Conservation (phyloP, 2,797 vertebrate genomes). For the Harpagifer antarcticus region DNA sequence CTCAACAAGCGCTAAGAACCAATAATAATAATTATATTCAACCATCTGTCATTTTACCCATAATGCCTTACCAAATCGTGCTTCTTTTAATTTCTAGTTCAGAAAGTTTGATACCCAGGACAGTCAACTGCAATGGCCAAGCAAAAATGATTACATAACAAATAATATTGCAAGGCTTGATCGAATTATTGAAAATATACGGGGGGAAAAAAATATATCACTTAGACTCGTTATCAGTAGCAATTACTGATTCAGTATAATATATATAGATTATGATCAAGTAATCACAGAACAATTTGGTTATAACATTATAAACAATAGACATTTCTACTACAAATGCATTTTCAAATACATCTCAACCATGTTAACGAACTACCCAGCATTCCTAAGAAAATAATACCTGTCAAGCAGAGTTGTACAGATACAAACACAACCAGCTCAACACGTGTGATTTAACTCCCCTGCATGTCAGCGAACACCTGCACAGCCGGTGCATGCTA, state of each 20-base stretch:
- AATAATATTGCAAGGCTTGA: not conserved
- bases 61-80: not conserved
- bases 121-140: no score
- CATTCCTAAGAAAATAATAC: not conserved
- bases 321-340: not conserved
- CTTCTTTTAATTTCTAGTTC: not conserved
- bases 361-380: not conserved
- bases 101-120: not conserved
- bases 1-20: no score
- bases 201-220: not conserved
- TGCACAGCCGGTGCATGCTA: constrained; percentile 43
- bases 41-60: not conserved
- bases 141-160: not conserved
- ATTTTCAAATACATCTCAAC: not conserved
- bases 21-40: not conserved
- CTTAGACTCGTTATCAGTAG: not conserved
- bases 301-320: not conserved
- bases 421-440: not conserved
- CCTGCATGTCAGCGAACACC: constrained; percentile 54
- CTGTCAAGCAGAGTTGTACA: not conserved
- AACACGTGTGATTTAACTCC: constrained; percentile 24
- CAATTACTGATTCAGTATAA: not conserved
- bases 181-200: not conserved
- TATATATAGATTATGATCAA: not conserved
- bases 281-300: not conserved